These are phyloP conservation scores for Solenopsis invicta DNA, from an alignment of 1,140 invertebrate genomes.

Conservation along the genomic window DNA sequence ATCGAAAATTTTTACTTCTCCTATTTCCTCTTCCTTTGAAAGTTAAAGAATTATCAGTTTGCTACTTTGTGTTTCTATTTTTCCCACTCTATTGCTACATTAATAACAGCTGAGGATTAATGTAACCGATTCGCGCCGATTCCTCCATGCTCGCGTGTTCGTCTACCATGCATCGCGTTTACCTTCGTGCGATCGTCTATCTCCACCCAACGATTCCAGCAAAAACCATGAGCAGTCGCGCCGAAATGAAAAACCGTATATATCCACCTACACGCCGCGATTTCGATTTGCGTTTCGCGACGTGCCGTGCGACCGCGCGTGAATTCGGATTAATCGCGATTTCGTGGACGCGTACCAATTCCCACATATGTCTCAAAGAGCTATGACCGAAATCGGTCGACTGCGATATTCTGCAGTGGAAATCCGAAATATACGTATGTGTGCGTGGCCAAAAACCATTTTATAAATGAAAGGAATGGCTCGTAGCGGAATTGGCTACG, in stretches of 20 bases:
- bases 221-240: constrained; percentile 32
- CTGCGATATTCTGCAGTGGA: constrained; percentile 22
- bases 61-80: neutral
- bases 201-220: constrained; percentile 8
- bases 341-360: constrained; percentile 50
- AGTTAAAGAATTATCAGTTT: neutral
- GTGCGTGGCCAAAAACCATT: constrained; percentile 38
- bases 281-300: constrained; percentile 67
- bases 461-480: constrained; percentile 56
- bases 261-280: constrained; percentile 26
- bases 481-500: constrained; percentile 34
- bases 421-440: constrained; percentile 11
- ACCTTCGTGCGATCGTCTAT: constrained; percentile 26
- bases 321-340: constrained; percentile 62
- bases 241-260: constrained; percentile 66
- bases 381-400: constrained; percentile 24
- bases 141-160: neutral
- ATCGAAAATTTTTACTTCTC: neutral
- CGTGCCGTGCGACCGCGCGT: constrained; percentile 56
- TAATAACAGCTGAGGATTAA: neutral
- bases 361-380: constrained; percentile 58
- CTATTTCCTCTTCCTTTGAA: neutral
- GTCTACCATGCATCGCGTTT: constrained; percentile 29
- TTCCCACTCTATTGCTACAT: neutral
- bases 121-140: constrained; percentile 3